phyloP scores from a whole-genome alignment of 2,888 invertebrate genomes.

The Mimachlamys varia region DNA sequence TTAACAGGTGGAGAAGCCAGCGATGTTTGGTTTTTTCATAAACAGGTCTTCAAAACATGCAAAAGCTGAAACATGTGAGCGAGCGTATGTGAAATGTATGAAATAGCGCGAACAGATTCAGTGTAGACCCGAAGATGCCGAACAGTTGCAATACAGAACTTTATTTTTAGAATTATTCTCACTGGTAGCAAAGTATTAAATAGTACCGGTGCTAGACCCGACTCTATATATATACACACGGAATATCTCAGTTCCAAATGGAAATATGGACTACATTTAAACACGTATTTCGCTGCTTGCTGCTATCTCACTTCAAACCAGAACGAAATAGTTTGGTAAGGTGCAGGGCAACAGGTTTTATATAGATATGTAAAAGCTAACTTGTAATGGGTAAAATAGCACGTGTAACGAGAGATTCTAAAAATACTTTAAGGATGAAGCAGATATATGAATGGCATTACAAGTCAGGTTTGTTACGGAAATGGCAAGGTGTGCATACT shows the following conservation, averaged over 20 bases:
- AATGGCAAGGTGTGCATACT: neutral
- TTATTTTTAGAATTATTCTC: slow-evolving; percentile 28
- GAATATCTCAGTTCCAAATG: neutral
- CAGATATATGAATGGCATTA: neutral
- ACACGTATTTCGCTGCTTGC: neutral
- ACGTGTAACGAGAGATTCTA: neutral
- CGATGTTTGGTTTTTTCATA: neutral
- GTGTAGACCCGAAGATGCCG: neutral
- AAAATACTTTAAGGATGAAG: slow-evolving; percentile 7
- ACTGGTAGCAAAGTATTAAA: slow-evolving; percentile 31
- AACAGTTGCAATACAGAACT: slow-evolving; percentile 36
- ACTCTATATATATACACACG: neutral
- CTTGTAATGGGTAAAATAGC: neutral
- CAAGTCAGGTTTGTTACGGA: neutral
- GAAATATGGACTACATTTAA: neutral
- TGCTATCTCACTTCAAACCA: neutral
- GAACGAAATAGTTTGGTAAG: neutral
- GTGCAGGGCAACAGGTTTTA: neutral
- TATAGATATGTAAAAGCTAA: neutral
- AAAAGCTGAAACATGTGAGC: slow-evolving; percentile 30
- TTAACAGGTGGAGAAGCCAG: neutral
- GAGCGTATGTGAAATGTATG: slow-evolving; percentile 21
- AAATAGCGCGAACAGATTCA: neutral
- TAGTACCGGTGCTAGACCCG: neutral
- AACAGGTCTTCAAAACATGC: slow-evolving; percentile 28